A percentile compares a stretch with the other conserved stretches of the same genome.
These are phyloP conservation scores for Bryconaethiops microstoma DNA, from an alignment of 2,797 vertebrate species.

Conservation along the genomic window DNA sequence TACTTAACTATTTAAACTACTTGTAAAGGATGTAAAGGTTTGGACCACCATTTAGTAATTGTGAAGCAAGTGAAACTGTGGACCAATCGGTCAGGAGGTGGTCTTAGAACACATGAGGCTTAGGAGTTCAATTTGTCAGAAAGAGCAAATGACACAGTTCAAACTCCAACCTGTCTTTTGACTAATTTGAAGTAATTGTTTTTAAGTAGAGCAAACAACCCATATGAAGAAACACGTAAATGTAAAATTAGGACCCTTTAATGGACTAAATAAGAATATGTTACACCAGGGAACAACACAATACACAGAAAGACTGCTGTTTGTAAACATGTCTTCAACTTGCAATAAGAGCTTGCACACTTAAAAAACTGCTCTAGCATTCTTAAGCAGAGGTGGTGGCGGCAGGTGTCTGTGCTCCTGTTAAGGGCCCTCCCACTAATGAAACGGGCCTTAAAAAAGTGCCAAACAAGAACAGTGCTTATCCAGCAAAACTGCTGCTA, in stretches of 20 bases:
- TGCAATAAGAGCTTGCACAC: not conserved
- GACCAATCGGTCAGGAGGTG: no score
- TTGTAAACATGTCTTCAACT: not conserved
- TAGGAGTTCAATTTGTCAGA: no score
- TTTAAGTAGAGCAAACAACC: no score
- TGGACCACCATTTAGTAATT: no score
- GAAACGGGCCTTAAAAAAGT: conserved; percentile 41
- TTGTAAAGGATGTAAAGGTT: no score
- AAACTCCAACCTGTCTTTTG: no score
- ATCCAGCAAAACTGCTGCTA: conserved; percentile 60
- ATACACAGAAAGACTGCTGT: not conserved
- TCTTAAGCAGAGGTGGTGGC: not conserved
- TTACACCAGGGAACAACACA: not conserved
- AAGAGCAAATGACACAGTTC: no score
- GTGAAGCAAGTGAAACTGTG: no score
- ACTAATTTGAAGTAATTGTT: no score
- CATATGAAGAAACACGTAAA: no score
- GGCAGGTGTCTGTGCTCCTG: conserved; percentile 11
- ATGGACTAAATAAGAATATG: not conserved
- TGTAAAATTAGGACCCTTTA: not conserved
- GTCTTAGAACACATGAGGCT: no score
- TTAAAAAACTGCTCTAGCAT: conserved; percentile 13
- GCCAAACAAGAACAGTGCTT: conserved; percentile 61
- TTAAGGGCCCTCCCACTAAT: conserved; percentile 8
- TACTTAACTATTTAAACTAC: no score